Base-by-base conservation (phyloP, 1,140 invertebrate genomes). In the Mercenaria mercenaria region DNA sequence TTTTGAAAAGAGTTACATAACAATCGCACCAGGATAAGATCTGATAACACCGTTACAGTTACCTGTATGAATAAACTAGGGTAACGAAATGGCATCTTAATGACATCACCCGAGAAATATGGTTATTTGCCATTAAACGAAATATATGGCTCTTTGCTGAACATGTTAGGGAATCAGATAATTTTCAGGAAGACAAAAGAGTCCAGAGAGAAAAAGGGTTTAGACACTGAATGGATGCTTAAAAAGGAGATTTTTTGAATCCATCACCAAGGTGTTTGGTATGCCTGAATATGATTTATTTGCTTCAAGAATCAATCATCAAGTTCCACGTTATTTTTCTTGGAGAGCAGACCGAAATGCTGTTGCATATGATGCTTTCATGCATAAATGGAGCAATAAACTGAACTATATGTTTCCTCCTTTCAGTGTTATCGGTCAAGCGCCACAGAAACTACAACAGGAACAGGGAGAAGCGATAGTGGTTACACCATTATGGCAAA, bases 321-420 rank as follows among this genome's bases (percentile, higher is more conserved):
- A n/a, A n/a, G n/a, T n/a, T n/a, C n/a, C n/a, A n/a, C n/a, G n/a
- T n/a, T 92, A 81, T 89, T 86, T 76, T 37, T 86, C 91, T 56
- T 92, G 67, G 76, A 34, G 61, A 18, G 82, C 84, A 39, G 91
- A 91, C 83, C 79, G 88, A 59, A 26, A 64, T 69, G 82, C 89
- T 26, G 18, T 52, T 43, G 67, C 67, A 50, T 47, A 89, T 20
- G 74, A 91, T 91, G 67, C 91, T 41, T 90, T 91, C 84, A 83
- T 82, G 6, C 29, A 76, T 26, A 13, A 41, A 34, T 91, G 88
- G 88, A 23, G 20, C 52, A 20, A n/a, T 64, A 59, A 61, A 61
- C 39, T 41, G 11, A 29, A 80, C 47, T 90, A 88, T 67, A 32
- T 61, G 41, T 87, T 90, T 88, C 89, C 84, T 83, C 84, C 91